Conservation (phyloP, 92 coral and sea anemone genomes). For the Zoanthus gigantus region DNA sequence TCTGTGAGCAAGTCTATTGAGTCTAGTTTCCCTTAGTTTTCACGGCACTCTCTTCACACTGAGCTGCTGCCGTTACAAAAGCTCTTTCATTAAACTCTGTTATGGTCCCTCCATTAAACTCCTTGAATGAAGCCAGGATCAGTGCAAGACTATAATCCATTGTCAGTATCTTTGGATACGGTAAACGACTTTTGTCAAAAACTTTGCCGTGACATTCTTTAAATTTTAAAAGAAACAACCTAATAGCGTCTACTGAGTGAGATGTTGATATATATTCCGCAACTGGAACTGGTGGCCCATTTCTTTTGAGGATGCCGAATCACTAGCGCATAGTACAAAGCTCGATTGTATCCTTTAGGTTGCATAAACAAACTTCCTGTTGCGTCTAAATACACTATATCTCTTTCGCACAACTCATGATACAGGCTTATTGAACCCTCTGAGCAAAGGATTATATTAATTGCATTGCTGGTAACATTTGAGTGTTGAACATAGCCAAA, state of each 20-base stretch:
- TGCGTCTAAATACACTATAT: slow-evolving; percentile 51
- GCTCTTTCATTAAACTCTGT: neutral
- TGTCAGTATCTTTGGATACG: neutral
- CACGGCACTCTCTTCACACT: too few species aligned
- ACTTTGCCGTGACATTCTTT: slow-evolving; percentile 18
- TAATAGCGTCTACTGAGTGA: slow-evolving; percentile 28
- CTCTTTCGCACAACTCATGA: slow-evolving; percentile 34
- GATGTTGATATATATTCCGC: slow-evolving; percentile 40
- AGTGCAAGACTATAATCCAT: slow-evolving; percentile 45
- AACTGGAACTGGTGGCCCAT: slow-evolving; percentile 43
- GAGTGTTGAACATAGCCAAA: slow-evolving; percentile 48
- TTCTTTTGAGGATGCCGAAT: neutral
- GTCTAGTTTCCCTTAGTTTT: too few species aligned
- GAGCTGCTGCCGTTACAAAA: too few species aligned
- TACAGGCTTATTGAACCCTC: slow-evolving; percentile 43
- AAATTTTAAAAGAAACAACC: neutral
- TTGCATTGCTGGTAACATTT: slow-evolving; percentile 10
- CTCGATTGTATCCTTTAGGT: neutral
- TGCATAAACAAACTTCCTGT: slow-evolving; percentile 41
- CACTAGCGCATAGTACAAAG: slow-evolving; percentile 47
- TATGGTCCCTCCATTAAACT: neutral
- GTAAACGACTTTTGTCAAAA: neutral
- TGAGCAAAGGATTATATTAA: slow-evolving; percentile 44
- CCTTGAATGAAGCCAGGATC: neutral
- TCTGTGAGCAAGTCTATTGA: too few species aligned